A percentile compares a stretch with the other conserved stretches of the same genome.
These are phyloP conservation scores for Aphidius colemani DNA, from an alignment of 2,888 invertebrate genomes.

Conservation along the genomic window DNA sequence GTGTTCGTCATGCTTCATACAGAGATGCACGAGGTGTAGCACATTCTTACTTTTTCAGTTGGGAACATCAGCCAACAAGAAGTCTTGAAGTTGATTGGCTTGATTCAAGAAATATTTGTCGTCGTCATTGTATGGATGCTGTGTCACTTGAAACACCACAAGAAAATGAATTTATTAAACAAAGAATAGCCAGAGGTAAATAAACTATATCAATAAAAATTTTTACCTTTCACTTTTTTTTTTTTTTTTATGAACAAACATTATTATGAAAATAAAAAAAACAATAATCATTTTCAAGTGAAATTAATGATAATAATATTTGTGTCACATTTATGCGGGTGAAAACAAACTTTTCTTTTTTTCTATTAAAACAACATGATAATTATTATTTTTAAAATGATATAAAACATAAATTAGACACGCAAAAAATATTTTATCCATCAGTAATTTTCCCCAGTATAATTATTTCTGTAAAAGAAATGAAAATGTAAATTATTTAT, in stretches of 20 bases:
- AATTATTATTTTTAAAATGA: slow-evolving; percentile 8
- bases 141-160: slow-evolving; percentile 89
- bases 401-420: background rate
- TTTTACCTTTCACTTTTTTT: slow-evolving; percentile 8
- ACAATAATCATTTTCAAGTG: no score
- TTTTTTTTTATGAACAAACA: background rate
- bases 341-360: slow-evolving; percentile 17
- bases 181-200: slow-evolving; percentile 79
- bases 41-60: slow-evolving; percentile 93
- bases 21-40: slow-evolving; percentile 85
- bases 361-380: background rate
- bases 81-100: slow-evolving; percentile 88
- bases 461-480: no score
- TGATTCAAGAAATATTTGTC: slow-evolving; percentile 88
- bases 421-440: no score
- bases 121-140: slow-evolving; percentile 92
- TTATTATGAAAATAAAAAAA: slow-evolving; percentile 6
- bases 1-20: slow-evolving; percentile 86
- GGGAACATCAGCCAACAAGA: slow-evolving; percentile 84
- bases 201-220: background rate
- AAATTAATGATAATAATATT: background rate
- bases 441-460: no score
- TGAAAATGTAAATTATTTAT: no score
- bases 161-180: slow-evolving; percentile 89
- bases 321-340: slow-evolving; percentile 9